These are phyloP conservation scores for Ciconia maguari DNA, from an alignment of 2,113 vertebrate species.

Conservation along the genomic window DNA sequence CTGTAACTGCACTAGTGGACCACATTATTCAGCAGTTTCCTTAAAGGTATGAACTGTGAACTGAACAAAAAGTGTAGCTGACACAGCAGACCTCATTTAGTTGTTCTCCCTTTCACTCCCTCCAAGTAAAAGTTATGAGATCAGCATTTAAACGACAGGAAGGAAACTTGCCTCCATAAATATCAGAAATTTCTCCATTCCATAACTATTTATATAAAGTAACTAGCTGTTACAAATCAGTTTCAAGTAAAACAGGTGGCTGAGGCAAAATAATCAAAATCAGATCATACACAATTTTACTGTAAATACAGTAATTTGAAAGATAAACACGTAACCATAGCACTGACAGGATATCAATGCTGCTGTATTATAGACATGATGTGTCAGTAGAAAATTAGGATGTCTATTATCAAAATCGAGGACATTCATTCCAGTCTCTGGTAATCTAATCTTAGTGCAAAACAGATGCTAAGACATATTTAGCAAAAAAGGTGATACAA, in stretches of 20 bases:
- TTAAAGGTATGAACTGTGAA: conserved; percentile 56
- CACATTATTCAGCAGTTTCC: conserved; percentile 69
- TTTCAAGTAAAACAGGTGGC: conserved; percentile 67
- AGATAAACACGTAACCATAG: conserved; percentile 52
- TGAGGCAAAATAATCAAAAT: conserved; percentile 64
- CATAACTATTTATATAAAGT: conserved; percentile 51
- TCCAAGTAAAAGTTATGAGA: conserved; percentile 32
- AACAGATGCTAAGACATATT: conserved; percentile 63
- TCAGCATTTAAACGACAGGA: conserved; percentile 51
- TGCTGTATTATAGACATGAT: conserved; percentile 20
- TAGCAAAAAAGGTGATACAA: conserved; percentile 59
- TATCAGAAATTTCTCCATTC: conserved; percentile 51
- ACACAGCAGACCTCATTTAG: conserved; percentile 45
- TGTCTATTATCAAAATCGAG: conserved; percentile 65
- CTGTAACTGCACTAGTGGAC: conserved; percentile 58
- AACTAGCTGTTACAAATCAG: conserved; percentile 60
- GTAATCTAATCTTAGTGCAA: conserved; percentile 70
- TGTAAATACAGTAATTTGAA: conserved; percentile 68
- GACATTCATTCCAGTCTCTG: conserved; percentile 60
- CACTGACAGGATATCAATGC: conserved; percentile 54
- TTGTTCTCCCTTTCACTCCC: conserved; percentile 31
- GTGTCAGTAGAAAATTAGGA: conserved; percentile 67
- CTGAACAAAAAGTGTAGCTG: conserved; percentile 54
- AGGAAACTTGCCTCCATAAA: conserved; percentile 65
- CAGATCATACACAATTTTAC: conserved; percentile 59